Conservation (phyloP, 64 coral and sea anemone species). For the Catalaphyllia jardinei region DNA sequence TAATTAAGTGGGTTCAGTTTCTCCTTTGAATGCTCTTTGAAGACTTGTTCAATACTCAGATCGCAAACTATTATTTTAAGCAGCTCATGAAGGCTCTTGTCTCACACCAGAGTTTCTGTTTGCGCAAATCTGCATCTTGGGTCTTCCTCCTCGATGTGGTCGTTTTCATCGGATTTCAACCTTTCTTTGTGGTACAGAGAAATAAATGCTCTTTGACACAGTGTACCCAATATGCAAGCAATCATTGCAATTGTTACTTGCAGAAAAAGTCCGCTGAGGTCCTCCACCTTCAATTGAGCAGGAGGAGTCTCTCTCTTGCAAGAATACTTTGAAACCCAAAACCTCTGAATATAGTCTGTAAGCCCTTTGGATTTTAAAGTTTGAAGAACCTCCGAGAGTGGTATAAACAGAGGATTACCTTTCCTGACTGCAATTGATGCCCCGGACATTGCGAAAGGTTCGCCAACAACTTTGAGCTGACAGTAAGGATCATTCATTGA, state of each 20-base stretch:
- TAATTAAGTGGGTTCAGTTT: too few species aligned
- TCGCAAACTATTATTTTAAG: too few species aligned
- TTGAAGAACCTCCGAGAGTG: constrained; percentile 58
- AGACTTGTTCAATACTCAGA: too few species aligned
- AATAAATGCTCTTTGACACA: constrained; percentile 36
- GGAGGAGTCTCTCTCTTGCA: constrained; percentile 60
- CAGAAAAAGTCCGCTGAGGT: constrained; percentile 85
- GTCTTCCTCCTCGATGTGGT: neutral
- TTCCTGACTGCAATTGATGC: constrained; percentile 77
- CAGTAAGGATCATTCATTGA: constrained; percentile 69
- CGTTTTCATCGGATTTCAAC: neutral
- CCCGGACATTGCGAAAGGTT: constrained; percentile 83
- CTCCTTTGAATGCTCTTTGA: too few species aligned
- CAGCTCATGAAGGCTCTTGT: too few species aligned
- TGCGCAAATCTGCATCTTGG: neutral
- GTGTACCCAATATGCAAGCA: constrained; percentile 58
- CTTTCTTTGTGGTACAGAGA: neutral
- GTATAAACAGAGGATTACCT: constrained; percentile 60
- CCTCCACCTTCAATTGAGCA: constrained; percentile 62
- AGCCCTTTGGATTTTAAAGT: constrained; percentile 65
- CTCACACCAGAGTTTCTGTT: constrained; percentile 51
- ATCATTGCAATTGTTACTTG: constrained; percentile 80
- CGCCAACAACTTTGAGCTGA: constrained; percentile 72
- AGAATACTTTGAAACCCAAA: constrained; percentile 73
- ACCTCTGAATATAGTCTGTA: constrained; percentile 81